phyloP scores from a whole-genome alignment of 2,888 invertebrate genomes.

The Calliopum simillimum region DNA sequence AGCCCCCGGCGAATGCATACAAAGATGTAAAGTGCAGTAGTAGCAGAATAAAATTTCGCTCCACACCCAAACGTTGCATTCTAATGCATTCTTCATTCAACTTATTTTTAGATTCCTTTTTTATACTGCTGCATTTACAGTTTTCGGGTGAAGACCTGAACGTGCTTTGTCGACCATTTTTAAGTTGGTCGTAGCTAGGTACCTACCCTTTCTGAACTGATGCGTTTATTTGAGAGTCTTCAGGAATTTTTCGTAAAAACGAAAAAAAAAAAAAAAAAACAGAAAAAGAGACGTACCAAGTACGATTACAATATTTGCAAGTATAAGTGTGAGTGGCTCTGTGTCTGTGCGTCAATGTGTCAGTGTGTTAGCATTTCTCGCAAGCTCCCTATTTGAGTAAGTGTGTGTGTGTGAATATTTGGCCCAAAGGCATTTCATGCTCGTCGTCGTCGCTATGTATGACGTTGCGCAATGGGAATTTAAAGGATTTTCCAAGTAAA shows the following conservation, averaged over 20 bases:
- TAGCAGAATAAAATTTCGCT: constrained; percentile 11
- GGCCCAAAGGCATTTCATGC: constrained; percentile 3
- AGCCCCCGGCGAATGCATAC: constrained; percentile 10
- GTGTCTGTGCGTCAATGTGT: neutral
- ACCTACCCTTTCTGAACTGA: neutral
- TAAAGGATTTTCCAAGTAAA: constrained; percentile 30
- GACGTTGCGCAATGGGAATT: constrained; percentile 30
- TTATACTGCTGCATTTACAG: neutral
- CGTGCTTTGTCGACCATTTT: constrained; percentile 33
- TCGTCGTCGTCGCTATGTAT: neutral
- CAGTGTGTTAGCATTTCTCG: too few relatives aligned
- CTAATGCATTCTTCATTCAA: neutral
- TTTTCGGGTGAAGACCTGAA: constrained; percentile 26
- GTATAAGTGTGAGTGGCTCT: neutral
- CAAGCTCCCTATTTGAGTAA: too few relatives aligned
- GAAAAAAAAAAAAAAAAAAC: neutral
- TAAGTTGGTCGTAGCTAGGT: constrained; percentile 10
- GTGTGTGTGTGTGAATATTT: neutral
- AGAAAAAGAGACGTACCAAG: constrained; percentile 8
- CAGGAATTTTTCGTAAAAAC: constrained; percentile 12
- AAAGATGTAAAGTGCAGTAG: neutral
- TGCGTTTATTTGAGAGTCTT: constrained; percentile 21
- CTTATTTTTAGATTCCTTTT: constrained; percentile 3
- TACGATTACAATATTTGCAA: constrained; percentile 10
- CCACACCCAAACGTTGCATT: constrained; percentile 1